phyloP scores from a whole-genome alignment of 2,113 vertebrate species.

The Thryonomys swinderianus region DNA sequence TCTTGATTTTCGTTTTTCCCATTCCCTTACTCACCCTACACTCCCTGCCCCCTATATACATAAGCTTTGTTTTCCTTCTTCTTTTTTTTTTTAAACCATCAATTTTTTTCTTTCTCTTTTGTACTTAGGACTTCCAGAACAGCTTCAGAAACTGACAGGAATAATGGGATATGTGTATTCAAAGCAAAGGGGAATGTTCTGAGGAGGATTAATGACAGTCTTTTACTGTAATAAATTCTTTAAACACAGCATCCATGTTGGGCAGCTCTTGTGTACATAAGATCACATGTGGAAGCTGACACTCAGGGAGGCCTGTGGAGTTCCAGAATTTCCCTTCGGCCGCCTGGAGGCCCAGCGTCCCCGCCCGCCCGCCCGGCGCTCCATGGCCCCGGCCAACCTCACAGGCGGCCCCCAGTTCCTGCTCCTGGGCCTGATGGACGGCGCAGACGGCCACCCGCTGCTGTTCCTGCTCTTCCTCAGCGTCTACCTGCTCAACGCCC shows the following conservation, averaged over 20 bases:
- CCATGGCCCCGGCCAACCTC: conserved; percentile 54
- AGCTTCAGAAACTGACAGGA: background rate
- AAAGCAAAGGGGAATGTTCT: background rate
- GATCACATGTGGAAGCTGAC: background rate
- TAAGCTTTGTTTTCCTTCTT: too few species aligned
- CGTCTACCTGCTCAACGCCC: conserved; percentile 58
- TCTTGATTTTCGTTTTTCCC: too few species aligned
- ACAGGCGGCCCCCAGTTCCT: background rate
- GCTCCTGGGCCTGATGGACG: conserved; percentile 68
- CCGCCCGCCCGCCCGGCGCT: rapidly evolving
- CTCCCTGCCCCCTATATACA: too few species aligned
- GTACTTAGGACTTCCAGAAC: background rate
- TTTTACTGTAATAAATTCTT: background rate
- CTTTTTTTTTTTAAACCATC: too few species aligned
- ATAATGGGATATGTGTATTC: background rate
- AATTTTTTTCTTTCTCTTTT: too few species aligned
- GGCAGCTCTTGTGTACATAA: background rate
- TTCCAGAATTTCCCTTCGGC: background rate
- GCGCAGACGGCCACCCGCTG: conserved; percentile 8
- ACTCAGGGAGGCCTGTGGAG: background rate
- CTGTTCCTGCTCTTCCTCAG: conserved; percentile 72
- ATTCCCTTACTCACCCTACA: too few species aligned
- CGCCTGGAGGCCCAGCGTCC: background rate
- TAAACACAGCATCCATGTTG: background rate
- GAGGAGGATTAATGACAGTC: background rate